A percentile compares a stretch with the other conserved stretches of the same genome.
These are phyloP conservation scores for Bombylius major DNA, from an alignment of 2,888 invertebrate genomes.

Conservation along the genomic window DNA sequence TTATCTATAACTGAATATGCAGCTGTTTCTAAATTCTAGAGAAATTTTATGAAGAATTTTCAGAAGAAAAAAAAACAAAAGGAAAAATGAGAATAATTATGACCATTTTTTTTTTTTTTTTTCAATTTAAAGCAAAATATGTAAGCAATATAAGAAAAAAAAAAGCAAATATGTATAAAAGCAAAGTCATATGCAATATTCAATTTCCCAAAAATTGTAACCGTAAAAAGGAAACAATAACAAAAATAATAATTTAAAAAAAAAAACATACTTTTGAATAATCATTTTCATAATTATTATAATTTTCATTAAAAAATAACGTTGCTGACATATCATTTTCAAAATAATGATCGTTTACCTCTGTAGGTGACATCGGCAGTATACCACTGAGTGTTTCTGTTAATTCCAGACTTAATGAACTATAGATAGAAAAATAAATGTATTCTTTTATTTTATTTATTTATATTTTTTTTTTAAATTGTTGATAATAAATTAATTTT, in stretches of 20 bases:
- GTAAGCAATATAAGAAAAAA: too few relatives aligned
- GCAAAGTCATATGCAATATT: too few relatives aligned
- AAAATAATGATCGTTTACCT: constrained; percentile 14
- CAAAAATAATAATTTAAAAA: too few relatives aligned
- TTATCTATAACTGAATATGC: background rate
- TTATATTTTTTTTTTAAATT: background rate
- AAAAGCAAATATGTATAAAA: too few relatives aligned
- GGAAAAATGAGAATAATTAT: too few relatives aligned
- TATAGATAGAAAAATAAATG: constrained; percentile 2
- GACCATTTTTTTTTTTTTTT: too few relatives aligned
- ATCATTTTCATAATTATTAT: background rate
- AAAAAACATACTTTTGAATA: background rate
- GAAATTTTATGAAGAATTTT: too few relatives aligned
- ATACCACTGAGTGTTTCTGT: constrained; percentile 34
- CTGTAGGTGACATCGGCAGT: constrained; percentile 28
- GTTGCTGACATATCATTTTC: background rate
- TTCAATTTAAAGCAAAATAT: too few relatives aligned
- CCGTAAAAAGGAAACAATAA: too few relatives aligned
- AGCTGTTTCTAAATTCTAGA: background rate
- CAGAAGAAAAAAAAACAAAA: too few relatives aligned
- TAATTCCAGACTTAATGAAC: constrained; percentile 25
- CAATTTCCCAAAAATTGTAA: too few relatives aligned
- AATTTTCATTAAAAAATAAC: background rate
- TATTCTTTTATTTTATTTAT: background rate
- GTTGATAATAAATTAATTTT: too few relatives aligned